A percentile compares a stretch with the other conserved stretches of the same genome.
These are phyloP conservation scores for Lepidiolamprologus cunningtoni DNA, from an alignment of 2,113 vertebrate genomes.

Conservation along the genomic window DNA sequence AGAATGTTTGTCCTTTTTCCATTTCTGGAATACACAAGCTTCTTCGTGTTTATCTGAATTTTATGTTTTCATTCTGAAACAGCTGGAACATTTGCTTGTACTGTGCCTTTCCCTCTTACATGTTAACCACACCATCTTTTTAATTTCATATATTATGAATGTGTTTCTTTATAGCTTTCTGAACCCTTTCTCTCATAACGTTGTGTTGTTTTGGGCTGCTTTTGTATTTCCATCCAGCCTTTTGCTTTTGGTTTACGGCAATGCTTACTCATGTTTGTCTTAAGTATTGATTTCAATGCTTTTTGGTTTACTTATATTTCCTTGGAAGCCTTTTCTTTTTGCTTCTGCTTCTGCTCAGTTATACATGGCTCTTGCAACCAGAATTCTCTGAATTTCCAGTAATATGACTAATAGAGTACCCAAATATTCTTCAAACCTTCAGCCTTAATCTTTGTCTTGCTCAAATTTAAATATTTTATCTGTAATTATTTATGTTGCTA, in stretches of 20 bases:
- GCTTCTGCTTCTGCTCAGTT: neutral
- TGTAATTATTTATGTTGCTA: neutral
- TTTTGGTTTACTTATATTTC: neutral
- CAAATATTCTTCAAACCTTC: neutral
- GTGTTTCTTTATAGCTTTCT: neutral
- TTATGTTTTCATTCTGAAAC: neutral
- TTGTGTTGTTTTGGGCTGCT: neutral
- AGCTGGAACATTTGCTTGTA: neutral
- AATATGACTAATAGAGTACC: neutral
- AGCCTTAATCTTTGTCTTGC: neutral
- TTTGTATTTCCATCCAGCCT: neutral
- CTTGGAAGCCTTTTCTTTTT: neutral
- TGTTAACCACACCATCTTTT: neutral
- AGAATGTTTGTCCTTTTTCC: neutral
- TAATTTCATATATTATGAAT: neutral
- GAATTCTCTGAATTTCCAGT: neutral
- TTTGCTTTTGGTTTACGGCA: neutral
- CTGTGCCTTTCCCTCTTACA: neutral
- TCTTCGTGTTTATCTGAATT: neutral
- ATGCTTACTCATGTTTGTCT: neutral
- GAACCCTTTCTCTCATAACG: neutral
- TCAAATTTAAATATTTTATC: neutral
- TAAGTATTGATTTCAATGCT: neutral
- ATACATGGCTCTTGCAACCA: neutral
- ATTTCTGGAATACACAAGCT: neutral